phyloP scores from a whole-genome alignment of 2,888 invertebrate species.

The Philonicus albiceps region DNA sequence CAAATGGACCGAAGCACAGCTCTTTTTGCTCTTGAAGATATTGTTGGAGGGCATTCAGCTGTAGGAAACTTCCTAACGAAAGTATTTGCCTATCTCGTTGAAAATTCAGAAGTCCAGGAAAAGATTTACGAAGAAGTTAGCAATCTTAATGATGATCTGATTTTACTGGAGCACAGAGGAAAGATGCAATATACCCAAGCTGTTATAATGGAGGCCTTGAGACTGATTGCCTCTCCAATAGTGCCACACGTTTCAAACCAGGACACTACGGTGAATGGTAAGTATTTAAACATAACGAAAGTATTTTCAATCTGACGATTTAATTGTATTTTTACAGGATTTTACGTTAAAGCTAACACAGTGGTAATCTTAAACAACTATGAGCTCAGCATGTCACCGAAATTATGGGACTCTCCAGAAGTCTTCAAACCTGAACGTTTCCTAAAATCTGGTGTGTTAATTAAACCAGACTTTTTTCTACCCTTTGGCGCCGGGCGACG shows the following conservation, averaged over 20 bases:
- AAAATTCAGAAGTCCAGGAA: slow-evolving; percentile 65
- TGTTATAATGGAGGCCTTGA: slow-evolving; percentile 69
- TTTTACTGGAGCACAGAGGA: slow-evolving; percentile 60
- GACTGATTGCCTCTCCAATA: slow-evolving; percentile 72
- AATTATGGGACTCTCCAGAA: slow-evolving; percentile 69
- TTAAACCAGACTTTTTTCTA: slow-evolving; percentile 72
- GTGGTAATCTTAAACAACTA: slow-evolving; percentile 74
- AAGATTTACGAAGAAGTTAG: slow-evolving; percentile 67
- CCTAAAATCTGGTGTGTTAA: slow-evolving; percentile 65
- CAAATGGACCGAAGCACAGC: slow-evolving; percentile 65
- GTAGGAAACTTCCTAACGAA: slow-evolving; percentile 70
- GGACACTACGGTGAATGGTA: slow-evolving; percentile 70
- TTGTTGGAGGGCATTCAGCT: slow-evolving; percentile 72
- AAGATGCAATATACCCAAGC: slow-evolving; percentile 70
- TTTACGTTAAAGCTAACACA: slow-evolving; percentile 68
- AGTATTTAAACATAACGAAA: slow-evolving; percentile 50
- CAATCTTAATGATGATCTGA: slow-evolving; percentile 14
- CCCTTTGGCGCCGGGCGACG: slow-evolving; percentile 73
- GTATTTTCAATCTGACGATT: neutral
- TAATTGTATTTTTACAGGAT: slow-evolving; percentile 64
- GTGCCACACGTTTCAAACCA: slow-evolving; percentile 73
- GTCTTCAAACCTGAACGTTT: slow-evolving; percentile 71
- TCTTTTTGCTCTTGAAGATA: slow-evolving; percentile 63
- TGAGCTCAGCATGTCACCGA: slow-evolving; percentile 70
- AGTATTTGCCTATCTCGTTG: slow-evolving; percentile 67